Evolutionary conservation across 2,888 invertebrate species (phyloP), one percentile per base, ranked within the genome.

Genomic region (Operophtera brumata): DNA sequence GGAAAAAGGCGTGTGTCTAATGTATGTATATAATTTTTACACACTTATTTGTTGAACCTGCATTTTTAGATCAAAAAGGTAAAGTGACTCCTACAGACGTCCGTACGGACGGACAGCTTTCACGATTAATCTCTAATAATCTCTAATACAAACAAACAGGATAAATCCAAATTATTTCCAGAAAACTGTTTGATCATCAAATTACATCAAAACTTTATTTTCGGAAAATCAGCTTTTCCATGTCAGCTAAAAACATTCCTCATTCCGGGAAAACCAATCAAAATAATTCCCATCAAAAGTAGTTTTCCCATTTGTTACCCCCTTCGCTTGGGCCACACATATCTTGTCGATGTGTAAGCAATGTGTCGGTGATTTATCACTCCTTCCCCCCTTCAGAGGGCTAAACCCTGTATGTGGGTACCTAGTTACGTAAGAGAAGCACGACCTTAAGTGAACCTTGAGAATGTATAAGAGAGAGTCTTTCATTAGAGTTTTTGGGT

Each of bases 301-400:
- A 14, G 10, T 25, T 40, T 50, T 55, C 2, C 4, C 20, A 3
- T 20, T 20, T 4, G 51, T 48, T 32, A 9, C 39, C 40, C 5
- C 44, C n/a, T 37, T 28, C 37, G 13, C 43, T 62, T 48, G 55
- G 61, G 56, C 60, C 65, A 65, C 62, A 47, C 54, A 57, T 45
- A 57, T 57, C 64, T 59, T 60, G 62, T 64, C 62, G 64, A 64
- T 55, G 72, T 72, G 69, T 74, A 73, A 69, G 73, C 75, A 75
- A 77, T 74, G 71, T 72, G 73, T 67, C 54, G 56, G 76, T 80
- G 78, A 81, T 81, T 78, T 80, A 81, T 80, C 74, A 72, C 72
- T 66, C 71, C 64, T 50, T 66, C 70, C 64, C 54, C 62, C 72
- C 71, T 70, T 75, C 78, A 80, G 73, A 73, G 73, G 69, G 58